Base-by-base conservation (phyloP, 1,140 invertebrate genomes). In the Panulirus ornatus region DNA sequence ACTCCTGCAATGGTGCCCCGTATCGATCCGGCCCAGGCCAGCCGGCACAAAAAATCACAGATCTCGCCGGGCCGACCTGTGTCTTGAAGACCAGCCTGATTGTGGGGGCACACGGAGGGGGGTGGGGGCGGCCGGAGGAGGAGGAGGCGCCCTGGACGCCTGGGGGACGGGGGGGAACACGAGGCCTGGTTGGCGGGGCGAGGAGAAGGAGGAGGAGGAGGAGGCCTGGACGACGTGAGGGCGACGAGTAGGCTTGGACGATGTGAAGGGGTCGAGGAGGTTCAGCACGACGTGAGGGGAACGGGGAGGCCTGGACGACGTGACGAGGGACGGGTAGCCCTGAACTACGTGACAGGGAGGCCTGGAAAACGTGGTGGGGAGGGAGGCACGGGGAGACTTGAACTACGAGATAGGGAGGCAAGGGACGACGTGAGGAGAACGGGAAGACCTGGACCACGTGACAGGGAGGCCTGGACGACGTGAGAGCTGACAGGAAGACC, bases 41-140 rank as follows among this genome's bases (percentile, higher is more conserved):
- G 79, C 51, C 51, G 47, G 79, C 79, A 83, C 79, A 83, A 83
- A 83, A 83, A 83, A 83, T 83, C 79, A 83, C 79, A 83, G 79
- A 83, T 83, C 79, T 83, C 51, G 79, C 54, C 79, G 54, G 79
- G 51, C 54, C 79, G 79, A 83, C 79, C 79, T 83, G 58, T 83
- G 79, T 83, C 79, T 83, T 83, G 79, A 83, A 63, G 54, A 66
- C 79, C 79, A 47, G 79, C 34, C 79, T 83, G 79, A 83, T 83
- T 83, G 79, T 83, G 79, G 79, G 79, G 79, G 79, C 70, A 71
- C 27, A 34, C 36, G 30, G 34, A 16, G 27, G 75, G 42, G 27
- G 71, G 78, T 14, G 44, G 9, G 78, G 51, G 78, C 19, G 44
- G 51, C 3, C 9, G 27, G 51, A 47, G 30, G 78, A 54, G 47